phyloP scores from a whole-genome alignment of 2,113 vertebrate species.

The Chaetops frenatus region DNA sequence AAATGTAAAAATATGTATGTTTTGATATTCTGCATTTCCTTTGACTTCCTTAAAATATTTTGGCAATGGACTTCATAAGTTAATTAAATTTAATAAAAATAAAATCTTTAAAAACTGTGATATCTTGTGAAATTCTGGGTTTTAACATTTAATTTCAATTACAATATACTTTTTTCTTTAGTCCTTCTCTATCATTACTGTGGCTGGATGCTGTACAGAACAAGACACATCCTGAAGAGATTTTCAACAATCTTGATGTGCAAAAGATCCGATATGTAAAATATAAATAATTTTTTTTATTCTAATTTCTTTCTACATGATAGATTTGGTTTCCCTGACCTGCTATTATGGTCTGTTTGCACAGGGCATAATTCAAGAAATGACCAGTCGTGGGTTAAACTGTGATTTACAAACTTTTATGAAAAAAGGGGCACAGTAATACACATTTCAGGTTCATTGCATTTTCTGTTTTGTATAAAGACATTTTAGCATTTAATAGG shows the following conservation, averaged over 20 bases:
- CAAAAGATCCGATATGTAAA: not conserved
- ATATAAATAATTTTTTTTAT: not conserved
- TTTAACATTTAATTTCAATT: not conserved
- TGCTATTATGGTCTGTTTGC: not conserved
- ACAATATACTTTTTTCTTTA: not conserved
- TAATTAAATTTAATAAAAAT: not conserved
- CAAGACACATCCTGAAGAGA: not conserved
- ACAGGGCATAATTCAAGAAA: not conserved
- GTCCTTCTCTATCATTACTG: not conserved
- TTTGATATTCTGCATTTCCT: not conserved
- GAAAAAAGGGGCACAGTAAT: not conserved
- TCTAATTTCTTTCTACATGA: not conserved
- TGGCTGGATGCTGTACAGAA: not conserved
- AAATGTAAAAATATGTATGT: not conserved
- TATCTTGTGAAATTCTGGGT: not conserved
- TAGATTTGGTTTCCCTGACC: not conserved
- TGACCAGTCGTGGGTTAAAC: not conserved
- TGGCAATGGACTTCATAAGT: not conserved
- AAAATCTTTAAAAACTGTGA: not conserved
- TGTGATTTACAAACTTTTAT: not conserved
- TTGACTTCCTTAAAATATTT: not conserved
- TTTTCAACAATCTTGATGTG: not conserved
- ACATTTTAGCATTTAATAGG: not conserved
- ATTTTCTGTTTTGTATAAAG: not conserved
- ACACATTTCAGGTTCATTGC: not conserved